These are phyloP conservation scores for Cryptus armator DNA, from an alignment of 2,888 invertebrate species.

Conservation along the genomic window DNA sequence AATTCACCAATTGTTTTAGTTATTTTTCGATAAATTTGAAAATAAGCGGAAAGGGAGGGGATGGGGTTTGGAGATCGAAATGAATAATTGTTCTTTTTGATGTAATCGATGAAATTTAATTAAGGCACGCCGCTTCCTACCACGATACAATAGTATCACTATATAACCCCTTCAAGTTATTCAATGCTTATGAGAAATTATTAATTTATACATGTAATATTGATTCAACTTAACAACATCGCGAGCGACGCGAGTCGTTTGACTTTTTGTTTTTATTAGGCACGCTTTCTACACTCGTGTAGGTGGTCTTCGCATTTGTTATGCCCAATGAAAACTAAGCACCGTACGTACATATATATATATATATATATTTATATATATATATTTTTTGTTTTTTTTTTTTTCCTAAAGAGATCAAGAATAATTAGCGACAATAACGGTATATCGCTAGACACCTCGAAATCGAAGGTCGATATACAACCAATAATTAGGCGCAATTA, in stretches of 20 bases:
- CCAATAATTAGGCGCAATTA: conserved; percentile 14
- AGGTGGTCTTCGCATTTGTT: conserved; percentile 3
- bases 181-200: conserved; percentile 54
- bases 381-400: neutral
- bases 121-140: conserved; percentile 73
- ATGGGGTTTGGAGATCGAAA: neutral
- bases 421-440: neutral
- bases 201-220: conserved; percentile 35
- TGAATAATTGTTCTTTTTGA: neutral
- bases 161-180: conserved; percentile 41
- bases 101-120: conserved; percentile 66
- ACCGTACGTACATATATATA: neutral
- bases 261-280: conserved; percentile 31
- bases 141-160: conserved; percentile 68
- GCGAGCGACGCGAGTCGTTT: conserved; percentile 2
- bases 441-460: neutral
- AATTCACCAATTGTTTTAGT: neutral
- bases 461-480: conserved; percentile 11
- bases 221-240: conserved; percentile 25
- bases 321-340: conserved; percentile 20
- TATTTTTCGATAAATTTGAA: neutral
- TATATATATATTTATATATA: neutral
- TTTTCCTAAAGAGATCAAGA: neutral
- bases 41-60: neutral
- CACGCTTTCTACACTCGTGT: conserved; percentile 29